Evolutionary conservation across 2,113 vertebrate genomes (phyloP), one percentile per base, ranked within the genome.

Genomic region (Halichoeres trimaculatus): DNA sequence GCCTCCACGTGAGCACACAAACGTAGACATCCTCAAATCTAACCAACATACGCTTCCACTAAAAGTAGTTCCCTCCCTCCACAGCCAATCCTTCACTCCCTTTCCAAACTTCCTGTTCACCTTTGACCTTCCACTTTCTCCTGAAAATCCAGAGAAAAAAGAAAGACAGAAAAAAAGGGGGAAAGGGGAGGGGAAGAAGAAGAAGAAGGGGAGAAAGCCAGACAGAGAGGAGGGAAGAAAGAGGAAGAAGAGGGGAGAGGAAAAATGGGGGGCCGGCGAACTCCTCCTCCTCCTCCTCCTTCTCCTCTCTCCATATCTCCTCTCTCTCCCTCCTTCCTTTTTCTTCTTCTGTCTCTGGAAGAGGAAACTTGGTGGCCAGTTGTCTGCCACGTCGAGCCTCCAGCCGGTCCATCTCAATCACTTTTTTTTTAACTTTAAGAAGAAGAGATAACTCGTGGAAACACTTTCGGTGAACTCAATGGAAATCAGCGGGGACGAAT

Each of bases 371-470:
- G 90, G 92, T 92, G 94, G 89, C 93, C 93, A 94, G 94, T 94
- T 90, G 91, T 93, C 91, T 97, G 97, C 97, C 97, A 98, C 97
- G 96, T 98, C 95, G 84, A 92, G 92, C 87, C 81, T 90, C 78
- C 76, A 88, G 85, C 81, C 67, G 43, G 83, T 71, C 85, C 80
- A 77, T 58, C 69, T 80, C 66, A 30, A 57, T 76, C 24, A 4
- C 40, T 7, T 45, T 45, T 7, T 45, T 45, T 45, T 43, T 43
- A 5, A 14, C 14, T 14, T 11, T 13, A 17, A 17, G 43, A 17
- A 45, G 43, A n/a, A 48, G 19, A 20, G 13, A 10, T n/a, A 45
- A 19, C 43, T 16, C 17, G 4, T 4, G 43, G 43, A 45, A 19
- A 45, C 43, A 45, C 17, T 16, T 45, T 7, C 17, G 12, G 14